A percentile compares a stretch with the other conserved stretches of the same genome.
phyloP scores from a whole-genome alignment of 2,888 invertebrate genomes.

The Mechanitis messenoides region DNA sequence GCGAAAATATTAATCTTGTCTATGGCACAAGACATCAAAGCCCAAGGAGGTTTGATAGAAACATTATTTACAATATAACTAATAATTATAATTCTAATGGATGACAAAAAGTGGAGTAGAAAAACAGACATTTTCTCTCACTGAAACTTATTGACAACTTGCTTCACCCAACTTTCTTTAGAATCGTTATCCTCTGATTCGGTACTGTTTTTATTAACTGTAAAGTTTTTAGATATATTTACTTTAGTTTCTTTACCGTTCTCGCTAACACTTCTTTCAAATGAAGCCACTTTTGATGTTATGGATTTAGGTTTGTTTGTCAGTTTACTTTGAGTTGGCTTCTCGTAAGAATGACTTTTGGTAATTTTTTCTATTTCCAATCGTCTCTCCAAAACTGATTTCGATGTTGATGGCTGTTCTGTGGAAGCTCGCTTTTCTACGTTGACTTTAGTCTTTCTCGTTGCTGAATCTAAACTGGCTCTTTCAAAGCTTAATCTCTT shows the following conservation, averaged over 20 bases:
- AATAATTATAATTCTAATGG: slow-evolving; percentile 37
- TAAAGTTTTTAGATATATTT: slow-evolving; percentile 20
- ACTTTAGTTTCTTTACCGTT: slow-evolving; percentile 39
- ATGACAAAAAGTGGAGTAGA: slow-evolving; percentile 48
- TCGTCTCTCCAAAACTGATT: slow-evolving; percentile 66
- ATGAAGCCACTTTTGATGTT: slow-evolving; percentile 60
- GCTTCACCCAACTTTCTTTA: slow-evolving; percentile 83
- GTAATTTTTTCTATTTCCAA: slow-evolving; percentile 68
- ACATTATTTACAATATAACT: slow-evolving; percentile 54
- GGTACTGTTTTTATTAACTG: slow-evolving; percentile 11
- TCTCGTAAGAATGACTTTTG: slow-evolving; percentile 42
- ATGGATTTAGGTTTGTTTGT: slow-evolving; percentile 56
- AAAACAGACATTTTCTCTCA: slow-evolving; percentile 45
- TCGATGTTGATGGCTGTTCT: slow-evolving; percentile 58
- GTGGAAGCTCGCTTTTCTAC: slow-evolving; percentile 45
- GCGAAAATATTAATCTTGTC: slow-evolving; percentile 46
- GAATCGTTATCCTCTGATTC: slow-evolving; percentile 43
- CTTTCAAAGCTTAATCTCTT: slow-evolving; percentile 69
- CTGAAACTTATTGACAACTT: slow-evolving; percentile 84
- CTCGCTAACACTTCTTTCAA: slow-evolving; percentile 49
- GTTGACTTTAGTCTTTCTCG: slow-evolving; percentile 52
- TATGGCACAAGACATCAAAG: slow-evolving; percentile 69
- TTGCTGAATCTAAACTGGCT: slow-evolving; percentile 68
- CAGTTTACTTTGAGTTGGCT: slow-evolving; percentile 49
- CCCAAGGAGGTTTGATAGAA: slow-evolving; percentile 48